phyloP scores from a whole-genome alignment of 2,888 invertebrate genomes.

The Melanotus villosus region DNA sequence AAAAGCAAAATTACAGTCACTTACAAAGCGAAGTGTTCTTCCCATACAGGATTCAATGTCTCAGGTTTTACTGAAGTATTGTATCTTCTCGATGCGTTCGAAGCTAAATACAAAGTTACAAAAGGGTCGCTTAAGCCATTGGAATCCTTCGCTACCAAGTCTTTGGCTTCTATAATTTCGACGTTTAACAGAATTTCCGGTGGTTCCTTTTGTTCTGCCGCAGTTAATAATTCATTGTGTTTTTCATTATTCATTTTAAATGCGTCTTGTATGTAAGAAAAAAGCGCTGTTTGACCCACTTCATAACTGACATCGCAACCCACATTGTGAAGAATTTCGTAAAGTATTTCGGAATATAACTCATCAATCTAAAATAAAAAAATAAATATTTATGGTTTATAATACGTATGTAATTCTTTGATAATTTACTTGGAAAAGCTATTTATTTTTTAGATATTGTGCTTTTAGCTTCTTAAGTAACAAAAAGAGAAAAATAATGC shows the following conservation, averaged over 20 bases:
- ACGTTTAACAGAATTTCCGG: conserved; percentile 88
- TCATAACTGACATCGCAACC: conserved; percentile 83
- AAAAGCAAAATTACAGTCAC: conserved; percentile 67
- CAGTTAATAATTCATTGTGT: conserved; percentile 79
- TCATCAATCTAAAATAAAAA: conserved; percentile 81
- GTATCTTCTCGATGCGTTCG: conserved; percentile 82
- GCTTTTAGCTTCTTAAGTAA: too few relatives aligned
- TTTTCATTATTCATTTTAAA: conserved; percentile 84
- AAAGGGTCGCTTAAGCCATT: conserved; percentile 98
- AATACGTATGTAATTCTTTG: background rate
- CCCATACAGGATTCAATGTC: conserved; percentile 95
- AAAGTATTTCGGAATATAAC: conserved; percentile 86
- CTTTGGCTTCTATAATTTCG: conserved; percentile 90
- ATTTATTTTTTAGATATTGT: too few relatives aligned
- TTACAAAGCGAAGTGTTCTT: conserved; percentile 97
- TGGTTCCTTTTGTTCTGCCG: conserved; percentile 84
- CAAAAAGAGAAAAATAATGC: too few relatives aligned
- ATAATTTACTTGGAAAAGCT: background rate
- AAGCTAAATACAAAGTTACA: conserved; percentile 90
- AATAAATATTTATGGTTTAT: background rate
- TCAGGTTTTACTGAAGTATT: conserved; percentile 93
- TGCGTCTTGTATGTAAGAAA: conserved; percentile 85
- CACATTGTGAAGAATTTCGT: conserved; percentile 87
- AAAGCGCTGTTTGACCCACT: conserved; percentile 77
- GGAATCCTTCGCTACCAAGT: conserved; percentile 86